A percentile compares a stretch with the other conserved stretches of the same genome.
Conservation (phyloP, 2,113 vertebrate genomes). For the Phainopepla nitens region DNA sequence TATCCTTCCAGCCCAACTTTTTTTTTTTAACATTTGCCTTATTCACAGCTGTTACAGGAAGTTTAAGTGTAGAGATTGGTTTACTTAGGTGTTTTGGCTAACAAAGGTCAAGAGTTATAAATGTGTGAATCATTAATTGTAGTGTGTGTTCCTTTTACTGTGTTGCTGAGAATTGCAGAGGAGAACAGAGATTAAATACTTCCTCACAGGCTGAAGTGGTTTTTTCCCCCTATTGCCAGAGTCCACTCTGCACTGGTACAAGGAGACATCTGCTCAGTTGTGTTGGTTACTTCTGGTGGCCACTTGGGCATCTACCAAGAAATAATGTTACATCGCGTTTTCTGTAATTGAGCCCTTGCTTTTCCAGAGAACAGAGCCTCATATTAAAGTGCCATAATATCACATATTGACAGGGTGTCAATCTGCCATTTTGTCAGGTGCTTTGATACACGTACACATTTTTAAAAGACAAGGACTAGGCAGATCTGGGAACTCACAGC, state of each 20-base stretch:
- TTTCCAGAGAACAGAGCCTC: neutral
- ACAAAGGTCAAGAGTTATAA: slow-evolving; percentile 61
- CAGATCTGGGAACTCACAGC: neutral
- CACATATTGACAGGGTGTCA: neutral
- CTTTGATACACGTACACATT: fast-evolving
- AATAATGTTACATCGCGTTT: neutral
- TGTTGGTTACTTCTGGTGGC: neutral
- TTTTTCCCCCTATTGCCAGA: neutral
- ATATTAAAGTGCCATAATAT: neutral
- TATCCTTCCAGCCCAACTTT: neutral
- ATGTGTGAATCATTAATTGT: slow-evolving; percentile 56
- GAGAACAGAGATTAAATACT: slow-evolving; percentile 3
- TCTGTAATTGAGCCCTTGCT: neutral
- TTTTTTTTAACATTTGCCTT: neutral
- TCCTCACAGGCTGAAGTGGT: neutral
- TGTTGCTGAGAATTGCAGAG: neutral
- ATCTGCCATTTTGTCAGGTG: neutral
- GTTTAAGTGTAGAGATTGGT: slow-evolving; percentile 1
- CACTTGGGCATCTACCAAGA: neutral
- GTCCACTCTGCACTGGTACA: neutral
- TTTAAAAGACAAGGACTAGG: neutral
- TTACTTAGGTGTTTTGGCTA: slow-evolving; percentile 50
- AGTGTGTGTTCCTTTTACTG: neutral
- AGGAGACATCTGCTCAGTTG: neutral
- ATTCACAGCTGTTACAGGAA: slow-evolving; percentile 1